Conservation (phyloP, 1,140 invertebrate species). For the Dinoponera quadriceps region DNA sequence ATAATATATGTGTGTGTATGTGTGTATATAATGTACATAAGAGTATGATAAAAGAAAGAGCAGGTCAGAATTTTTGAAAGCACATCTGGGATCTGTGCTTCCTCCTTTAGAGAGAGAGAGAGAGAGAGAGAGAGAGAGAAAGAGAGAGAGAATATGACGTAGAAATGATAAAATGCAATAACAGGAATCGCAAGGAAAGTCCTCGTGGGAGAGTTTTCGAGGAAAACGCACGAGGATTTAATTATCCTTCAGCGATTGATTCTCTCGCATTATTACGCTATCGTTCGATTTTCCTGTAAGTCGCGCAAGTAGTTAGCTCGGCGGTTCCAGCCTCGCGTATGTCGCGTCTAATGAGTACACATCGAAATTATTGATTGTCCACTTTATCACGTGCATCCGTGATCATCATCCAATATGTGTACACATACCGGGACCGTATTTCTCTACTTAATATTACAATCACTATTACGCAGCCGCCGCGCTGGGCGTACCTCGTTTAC, state of each 20-base stretch:
- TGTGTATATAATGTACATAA: too few species aligned
- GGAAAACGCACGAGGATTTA: background rate
- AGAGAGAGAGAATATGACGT: background rate
- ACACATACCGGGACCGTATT: constrained; percentile 40
- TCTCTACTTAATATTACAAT: constrained; percentile 42
- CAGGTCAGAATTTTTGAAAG: too few species aligned
- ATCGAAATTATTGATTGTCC: constrained; percentile 43
- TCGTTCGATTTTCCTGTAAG: background rate
- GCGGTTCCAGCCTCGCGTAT: background rate
- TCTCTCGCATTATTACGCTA: background rate
- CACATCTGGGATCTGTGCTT: too few species aligned
- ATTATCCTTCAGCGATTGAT: background rate
- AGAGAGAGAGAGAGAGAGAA: too few species aligned
- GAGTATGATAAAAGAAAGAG: too few species aligned
- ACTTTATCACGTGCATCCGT: constrained; percentile 49
- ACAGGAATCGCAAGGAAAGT: background rate
- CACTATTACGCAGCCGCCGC: background rate
- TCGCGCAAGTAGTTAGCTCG: background rate
- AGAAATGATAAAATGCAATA: background rate
- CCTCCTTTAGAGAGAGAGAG: too few species aligned
- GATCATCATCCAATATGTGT: constrained; percentile 28
- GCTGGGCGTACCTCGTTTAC: background rate
- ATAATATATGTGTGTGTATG: too few species aligned
- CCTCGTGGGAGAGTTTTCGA: background rate
- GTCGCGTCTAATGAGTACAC: constrained; percentile 8